Conservation (phyloP, 2,797 vertebrate species). For the Ctenopoma kingsleyae region DNA sequence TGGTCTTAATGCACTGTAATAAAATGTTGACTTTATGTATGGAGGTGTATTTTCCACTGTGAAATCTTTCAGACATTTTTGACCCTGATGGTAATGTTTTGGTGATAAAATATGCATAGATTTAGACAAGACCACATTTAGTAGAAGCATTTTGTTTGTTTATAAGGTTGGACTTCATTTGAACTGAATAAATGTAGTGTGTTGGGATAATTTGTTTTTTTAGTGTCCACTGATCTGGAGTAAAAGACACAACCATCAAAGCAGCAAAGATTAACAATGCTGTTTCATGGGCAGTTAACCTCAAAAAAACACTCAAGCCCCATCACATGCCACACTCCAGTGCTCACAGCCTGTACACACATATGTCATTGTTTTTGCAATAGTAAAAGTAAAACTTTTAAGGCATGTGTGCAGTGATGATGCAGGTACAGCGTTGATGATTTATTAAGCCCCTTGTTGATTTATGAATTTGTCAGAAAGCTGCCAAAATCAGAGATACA, state of each 20-base stretch:
- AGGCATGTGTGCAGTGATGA: not conserved
- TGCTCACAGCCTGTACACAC: conserved; percentile 11
- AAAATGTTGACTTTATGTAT: conserved; percentile 33
- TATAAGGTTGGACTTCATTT: conserved; percentile 17
- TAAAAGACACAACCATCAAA: conserved; percentile 57
- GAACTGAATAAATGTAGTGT: conserved; percentile 42
- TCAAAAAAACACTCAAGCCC: conserved; percentile 29
- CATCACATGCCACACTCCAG: conserved; percentile 23
- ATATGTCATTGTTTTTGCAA: conserved; percentile 16
- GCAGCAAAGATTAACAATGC: conserved; percentile 68
- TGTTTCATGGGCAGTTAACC: conserved; percentile 68
- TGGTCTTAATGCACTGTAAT: conserved; percentile 34
- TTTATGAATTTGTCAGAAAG: conserved; percentile 61
- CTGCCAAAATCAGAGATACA: conserved; percentile 43
- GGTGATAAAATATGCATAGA: not conserved
- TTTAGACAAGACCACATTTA: not conserved
- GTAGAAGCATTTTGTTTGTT: conserved; percentile 9
- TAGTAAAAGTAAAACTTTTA: not conserved
- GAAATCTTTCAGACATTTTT: conserved; percentile 15
- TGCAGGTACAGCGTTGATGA: conserved; percentile 5
- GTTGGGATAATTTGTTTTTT: conserved; percentile 53
- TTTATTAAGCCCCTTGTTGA: conserved; percentile 45
- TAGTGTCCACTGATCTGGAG: conserved; percentile 53
- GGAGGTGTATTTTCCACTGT: not conserved
- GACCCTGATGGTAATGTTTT: not conserved